These are phyloP conservation scores for Rallus limicola DNA, from an alignment of 2,113 vertebrate genomes.

Conservation along the genomic window DNA sequence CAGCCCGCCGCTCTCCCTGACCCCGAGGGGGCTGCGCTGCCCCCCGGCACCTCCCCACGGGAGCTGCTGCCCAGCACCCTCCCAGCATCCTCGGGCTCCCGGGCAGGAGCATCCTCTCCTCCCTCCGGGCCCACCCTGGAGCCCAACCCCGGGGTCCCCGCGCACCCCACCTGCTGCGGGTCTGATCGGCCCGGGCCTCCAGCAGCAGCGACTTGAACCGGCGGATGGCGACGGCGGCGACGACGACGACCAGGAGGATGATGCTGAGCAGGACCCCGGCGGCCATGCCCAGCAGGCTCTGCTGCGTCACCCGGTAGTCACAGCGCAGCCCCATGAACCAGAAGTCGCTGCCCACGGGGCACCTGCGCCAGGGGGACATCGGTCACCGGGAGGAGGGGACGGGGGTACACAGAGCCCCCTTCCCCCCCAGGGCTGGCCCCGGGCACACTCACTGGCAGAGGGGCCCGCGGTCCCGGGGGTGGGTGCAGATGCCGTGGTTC, in stretches of 20 bases:
- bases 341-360: constrained; percentile 85
- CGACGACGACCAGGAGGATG: constrained; percentile 63
- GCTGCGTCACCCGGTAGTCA: constrained; percentile 83
- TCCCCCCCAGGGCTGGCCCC: fast-evolving
- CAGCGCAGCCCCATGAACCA: constrained; percentile 89
- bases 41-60: background rate
- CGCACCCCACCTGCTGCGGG: constrained; percentile 82
- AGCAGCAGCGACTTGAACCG: constrained; percentile 82
- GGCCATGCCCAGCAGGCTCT: constrained; percentile 76
- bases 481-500: constrained; percentile 87
- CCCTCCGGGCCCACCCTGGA: background rate
- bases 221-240: constrained; percentile 76
- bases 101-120: background rate
- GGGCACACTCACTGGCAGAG: constrained; percentile 79
- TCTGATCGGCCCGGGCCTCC: constrained; percentile 87
- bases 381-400: too few relatives aligned
- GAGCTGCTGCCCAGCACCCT: background rate
- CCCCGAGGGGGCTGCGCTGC: background rate
- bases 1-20: background rate
- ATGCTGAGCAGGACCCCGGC: constrained; percentile 76
- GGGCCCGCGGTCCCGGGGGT: constrained; percentile 72
- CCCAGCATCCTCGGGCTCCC: too few relatives aligned
- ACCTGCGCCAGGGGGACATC: constrained; percentile 61
- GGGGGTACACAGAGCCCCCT: fast-evolving
- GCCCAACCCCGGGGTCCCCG: background rate